A percentile compares a stretch with the other conserved stretches of the same genome.
These are phyloP conservation scores for Pentalonia nigronervosa DNA, from an alignment of 1,140 invertebrate species.

Conservation along the genomic window DNA sequence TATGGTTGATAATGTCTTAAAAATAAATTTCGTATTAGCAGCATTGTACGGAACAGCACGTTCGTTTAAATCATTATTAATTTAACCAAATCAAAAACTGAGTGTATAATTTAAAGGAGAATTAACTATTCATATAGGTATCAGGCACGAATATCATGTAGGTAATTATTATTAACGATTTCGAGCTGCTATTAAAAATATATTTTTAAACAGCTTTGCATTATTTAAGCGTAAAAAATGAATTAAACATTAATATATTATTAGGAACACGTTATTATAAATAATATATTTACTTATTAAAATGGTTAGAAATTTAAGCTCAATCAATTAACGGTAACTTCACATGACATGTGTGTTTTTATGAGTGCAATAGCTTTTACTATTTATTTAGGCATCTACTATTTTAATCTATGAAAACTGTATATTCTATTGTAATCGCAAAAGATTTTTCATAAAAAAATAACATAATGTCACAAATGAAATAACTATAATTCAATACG, in stretches of 20 bases:
- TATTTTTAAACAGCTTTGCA: neutral
- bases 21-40: neutral
- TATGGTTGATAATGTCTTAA: neutral
- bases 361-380: too few relatives aligned
- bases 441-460: too few relatives aligned
- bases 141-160: neutral
- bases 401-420: too few relatives aligned
- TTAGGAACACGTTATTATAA: too few relatives aligned
- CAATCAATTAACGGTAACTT: too few relatives aligned
- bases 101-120: neutral
- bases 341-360: too few relatives aligned
- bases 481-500: too few relatives aligned
- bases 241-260: neutral
- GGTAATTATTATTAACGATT: neutral
- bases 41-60: neutral
- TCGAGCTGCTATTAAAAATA: neutral
- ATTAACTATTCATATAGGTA: neutral
- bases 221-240: neutral
- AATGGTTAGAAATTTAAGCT: too few relatives aligned
- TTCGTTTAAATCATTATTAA: neutral
- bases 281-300: too few relatives aligned
- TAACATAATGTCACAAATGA: too few relatives aligned
- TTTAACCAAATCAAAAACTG: neutral
- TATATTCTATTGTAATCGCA: too few relatives aligned
- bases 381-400: too few relatives aligned